A percentile compares a stretch with the other conserved stretches of the same genome.
Evolutionary conservation across 2,113 vertebrate genomes (phyloP).

Genomic region (Cebus imitator): DNA sequence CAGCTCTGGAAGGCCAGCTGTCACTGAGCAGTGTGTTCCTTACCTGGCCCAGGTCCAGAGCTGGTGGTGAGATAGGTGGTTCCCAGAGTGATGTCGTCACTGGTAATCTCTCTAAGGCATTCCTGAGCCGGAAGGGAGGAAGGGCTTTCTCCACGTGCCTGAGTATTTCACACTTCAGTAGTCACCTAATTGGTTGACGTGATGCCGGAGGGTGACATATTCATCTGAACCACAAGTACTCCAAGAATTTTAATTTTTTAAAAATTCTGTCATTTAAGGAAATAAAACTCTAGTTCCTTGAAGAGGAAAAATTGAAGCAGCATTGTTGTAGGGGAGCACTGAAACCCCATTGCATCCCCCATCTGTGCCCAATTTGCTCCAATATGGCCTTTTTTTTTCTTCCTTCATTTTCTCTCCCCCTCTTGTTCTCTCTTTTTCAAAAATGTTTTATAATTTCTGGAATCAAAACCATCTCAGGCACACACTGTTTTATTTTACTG

Average conservation of each 20-base stretch:
- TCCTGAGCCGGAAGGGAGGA: slow-evolving; percentile 27
- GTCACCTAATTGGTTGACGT: slow-evolving; percentile 70
- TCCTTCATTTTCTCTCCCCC: slow-evolving; percentile 47
- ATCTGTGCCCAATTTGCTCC: slow-evolving; percentile 98
- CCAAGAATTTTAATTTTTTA: slow-evolving; percentile 84
- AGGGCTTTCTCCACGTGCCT: slow-evolving; percentile 62
- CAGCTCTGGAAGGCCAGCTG: not conserved
- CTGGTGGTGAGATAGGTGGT: slow-evolving; percentile 31
- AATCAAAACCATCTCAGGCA: slow-evolving; percentile 94
- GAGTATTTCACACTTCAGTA: slow-evolving; percentile 77
- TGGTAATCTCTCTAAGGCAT: not conserved
- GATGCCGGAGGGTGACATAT: slow-evolving; percentile 71
- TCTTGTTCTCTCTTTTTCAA: slow-evolving; percentile 46
- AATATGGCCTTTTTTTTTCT: slow-evolving; percentile 83
- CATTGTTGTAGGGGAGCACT: slow-evolving; percentile 84
- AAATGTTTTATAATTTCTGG: slow-evolving; percentile 96
- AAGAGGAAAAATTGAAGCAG: slow-evolving; percentile 85
- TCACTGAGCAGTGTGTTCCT: not conserved
- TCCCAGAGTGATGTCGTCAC: not conserved
- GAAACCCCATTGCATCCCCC: slow-evolving; percentile 83
- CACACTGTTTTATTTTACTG: slow-evolving; percentile 95
- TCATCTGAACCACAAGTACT: slow-evolving; percentile 80
- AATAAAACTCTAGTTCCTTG: slow-evolving; percentile 83
- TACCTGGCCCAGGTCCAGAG: slow-evolving; percentile 46
- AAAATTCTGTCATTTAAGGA: slow-evolving; percentile 84